Base-by-base conservation (phyloP, 1,140 invertebrate genomes). In the Acromyrmex heyeri region DNA sequence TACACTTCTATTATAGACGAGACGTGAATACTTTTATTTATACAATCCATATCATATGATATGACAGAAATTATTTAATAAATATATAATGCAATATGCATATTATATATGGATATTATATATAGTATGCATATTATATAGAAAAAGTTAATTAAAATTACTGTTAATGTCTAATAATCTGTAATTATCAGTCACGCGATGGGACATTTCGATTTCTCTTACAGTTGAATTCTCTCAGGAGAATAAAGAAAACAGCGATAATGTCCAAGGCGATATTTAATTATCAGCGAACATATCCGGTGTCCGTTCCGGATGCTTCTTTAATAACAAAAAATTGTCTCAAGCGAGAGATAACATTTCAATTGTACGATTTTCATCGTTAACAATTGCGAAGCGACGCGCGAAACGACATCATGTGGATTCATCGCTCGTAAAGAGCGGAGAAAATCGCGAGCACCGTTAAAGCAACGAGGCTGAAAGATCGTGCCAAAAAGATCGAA, bases 261-360 rank as follows among this genome's bases (percentile, higher is more conserved):
- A 70, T 21, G 34, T 4, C 16, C 14, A 57, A 48, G 21, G 18
- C 21, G 30, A 70, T n/a, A 14, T 55, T 70, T 30, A 65, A 65
- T 48, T 67, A 55, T 65, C 61, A 53, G 48, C 61, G 10, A 3
- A 55, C 14, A 21, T 21, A 21, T 14, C 18, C 48, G 62, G 8
- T 34, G 50, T 69, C 27, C 64, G 14, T 8, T 5, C n/a, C 16
- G 7, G 62, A 64, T 30, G 7, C 14, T 48, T 44, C n/a, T 34
- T 34, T 55, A 61, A 55, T 27, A 79, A 38, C 14, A 8, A 21
- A 79, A 69, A 55, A 55, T 77, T 48, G 10, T 69, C 30, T 65
- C 38, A 10, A 34, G n/a, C 62, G 48, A 69, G 62, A 79, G 14
- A 34, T 69, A 55, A 81, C 64, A 18, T 38, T 70, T 81, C 34